Evolutionary conservation across 2,888 invertebrate species (phyloP).

Genomic region (Calameuta idolon): DNA sequence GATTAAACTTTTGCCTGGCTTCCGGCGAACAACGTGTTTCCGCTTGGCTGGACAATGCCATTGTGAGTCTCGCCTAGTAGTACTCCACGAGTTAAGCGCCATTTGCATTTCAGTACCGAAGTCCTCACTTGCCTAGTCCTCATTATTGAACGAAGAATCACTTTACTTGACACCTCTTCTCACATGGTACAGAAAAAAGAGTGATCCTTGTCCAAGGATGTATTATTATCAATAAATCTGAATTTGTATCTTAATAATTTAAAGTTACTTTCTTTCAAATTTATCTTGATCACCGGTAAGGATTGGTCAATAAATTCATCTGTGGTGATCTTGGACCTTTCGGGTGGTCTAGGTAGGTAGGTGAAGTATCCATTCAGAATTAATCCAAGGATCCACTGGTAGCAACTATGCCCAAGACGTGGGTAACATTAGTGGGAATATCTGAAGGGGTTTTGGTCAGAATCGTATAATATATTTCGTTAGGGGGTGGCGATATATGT

Average conservation of each 20-base stretch:
- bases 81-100: neutral
- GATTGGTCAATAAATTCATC: neutral
- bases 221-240: neutral
- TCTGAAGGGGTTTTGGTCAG: neutral
- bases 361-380: neutral
- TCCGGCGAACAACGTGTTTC: constrained; percentile 34
- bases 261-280: neutral
- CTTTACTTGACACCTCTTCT: neutral
- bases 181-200: neutral
- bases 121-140: neutral
- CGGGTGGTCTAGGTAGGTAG: neutral
- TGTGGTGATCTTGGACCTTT: neutral
- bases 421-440: neutral
- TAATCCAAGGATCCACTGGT: neutral
- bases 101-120: neutral
- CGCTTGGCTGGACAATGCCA: constrained; percentile 36
- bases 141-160: neutral
- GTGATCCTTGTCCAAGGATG: neutral
- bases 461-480: constrained; percentile 19
- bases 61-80: constrained; percentile 16
- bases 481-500: constrained; percentile 6
- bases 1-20: constrained; percentile 44
- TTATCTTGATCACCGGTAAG: neutral
- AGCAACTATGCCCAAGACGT: neutral
- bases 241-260: too few species aligned